These are phyloP conservation scores for Alaudala cheleensis DNA, from an alignment of 2,113 vertebrate species.

Conservation along the genomic window DNA sequence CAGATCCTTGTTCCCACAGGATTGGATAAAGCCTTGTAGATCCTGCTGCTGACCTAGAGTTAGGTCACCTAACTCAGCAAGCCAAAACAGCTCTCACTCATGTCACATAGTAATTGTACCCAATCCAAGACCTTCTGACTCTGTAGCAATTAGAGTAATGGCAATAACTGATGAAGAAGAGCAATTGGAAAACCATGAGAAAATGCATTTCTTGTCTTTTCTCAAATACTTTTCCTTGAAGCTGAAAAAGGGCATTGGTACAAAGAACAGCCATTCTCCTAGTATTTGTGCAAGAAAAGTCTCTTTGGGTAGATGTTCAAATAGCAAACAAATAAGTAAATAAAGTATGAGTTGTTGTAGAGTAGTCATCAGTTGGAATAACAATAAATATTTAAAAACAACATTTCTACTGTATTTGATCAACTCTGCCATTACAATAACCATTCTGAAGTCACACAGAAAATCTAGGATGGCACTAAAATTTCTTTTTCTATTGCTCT, in stretches of 20 bases:
- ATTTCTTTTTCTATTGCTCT: background rate
- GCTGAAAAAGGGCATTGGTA: background rate
- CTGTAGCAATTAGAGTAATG: background rate
- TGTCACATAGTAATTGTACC: background rate
- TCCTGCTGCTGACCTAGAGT: background rate
- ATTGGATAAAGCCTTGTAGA: background rate
- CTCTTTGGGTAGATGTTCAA: background rate
- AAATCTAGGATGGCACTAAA: background rate
- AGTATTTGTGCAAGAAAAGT: background rate
- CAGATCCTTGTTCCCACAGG: background rate
- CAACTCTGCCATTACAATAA: background rate
- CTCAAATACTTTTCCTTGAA: background rate
- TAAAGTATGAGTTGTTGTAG: background rate
- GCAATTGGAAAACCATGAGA: background rate
- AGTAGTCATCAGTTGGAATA: background rate
- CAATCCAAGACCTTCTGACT: background rate
- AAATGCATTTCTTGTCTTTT: background rate
- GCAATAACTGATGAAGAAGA: background rate
- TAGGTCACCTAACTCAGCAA: background rate
- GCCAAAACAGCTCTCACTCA: background rate
- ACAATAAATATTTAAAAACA: background rate
- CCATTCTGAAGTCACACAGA: background rate
- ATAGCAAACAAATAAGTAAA: background rate
- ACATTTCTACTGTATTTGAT: background rate
- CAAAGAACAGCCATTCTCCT: background rate